Percentiles rank a stretch among this genome's conserved stretches.
Evolutionary conservation across 2,888 invertebrate genomes (phyloP).

Genomic region (Rhorus exstirpatorius): DNA sequence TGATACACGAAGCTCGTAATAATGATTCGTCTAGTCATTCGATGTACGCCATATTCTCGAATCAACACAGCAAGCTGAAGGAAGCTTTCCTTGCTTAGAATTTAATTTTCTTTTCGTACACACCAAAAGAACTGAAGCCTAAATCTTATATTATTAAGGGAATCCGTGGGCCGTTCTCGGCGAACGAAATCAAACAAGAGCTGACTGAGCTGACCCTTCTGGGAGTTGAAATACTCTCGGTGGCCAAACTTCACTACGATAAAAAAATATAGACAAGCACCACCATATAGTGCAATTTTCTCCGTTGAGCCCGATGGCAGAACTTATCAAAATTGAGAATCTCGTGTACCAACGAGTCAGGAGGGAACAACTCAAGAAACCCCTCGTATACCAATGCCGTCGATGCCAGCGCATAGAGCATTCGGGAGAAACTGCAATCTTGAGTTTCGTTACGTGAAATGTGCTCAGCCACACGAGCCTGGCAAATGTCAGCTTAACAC

Average conservation of each 20-base stretch:
- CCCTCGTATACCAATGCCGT: not conserved
- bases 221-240: not conserved
- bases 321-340: not conserved
- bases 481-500: not conserved
- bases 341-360: not conserved
- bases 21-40: not conserved
- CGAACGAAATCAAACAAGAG: slow-evolving; percentile 7
- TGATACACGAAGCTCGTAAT: not conserved
- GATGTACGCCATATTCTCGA: not conserved
- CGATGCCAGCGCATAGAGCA: slow-evolving; percentile 55
- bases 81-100: not conserved
- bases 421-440: slow-evolving; percentile 37
- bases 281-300: slow-evolving; percentile 46
- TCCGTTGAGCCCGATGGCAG: not conserved
- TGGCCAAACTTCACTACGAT: not conserved
- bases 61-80: not conserved
- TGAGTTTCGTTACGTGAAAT: slow-evolving; percentile 57
- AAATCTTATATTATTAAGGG: slow-evolving; percentile 29
- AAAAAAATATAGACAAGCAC: not conserved
- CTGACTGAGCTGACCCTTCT: not conserved
- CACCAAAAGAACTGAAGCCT: not conserved
- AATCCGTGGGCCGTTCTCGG: not conserved
- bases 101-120: not conserved
- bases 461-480: slow-evolving; percentile 11
- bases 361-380: not conserved